Evolutionary conservation across 2,113 vertebrate genomes (phyloP), one percentile per base, ranked within the genome.

Genomic region (Pelvicachromis taeniatus): DNA sequence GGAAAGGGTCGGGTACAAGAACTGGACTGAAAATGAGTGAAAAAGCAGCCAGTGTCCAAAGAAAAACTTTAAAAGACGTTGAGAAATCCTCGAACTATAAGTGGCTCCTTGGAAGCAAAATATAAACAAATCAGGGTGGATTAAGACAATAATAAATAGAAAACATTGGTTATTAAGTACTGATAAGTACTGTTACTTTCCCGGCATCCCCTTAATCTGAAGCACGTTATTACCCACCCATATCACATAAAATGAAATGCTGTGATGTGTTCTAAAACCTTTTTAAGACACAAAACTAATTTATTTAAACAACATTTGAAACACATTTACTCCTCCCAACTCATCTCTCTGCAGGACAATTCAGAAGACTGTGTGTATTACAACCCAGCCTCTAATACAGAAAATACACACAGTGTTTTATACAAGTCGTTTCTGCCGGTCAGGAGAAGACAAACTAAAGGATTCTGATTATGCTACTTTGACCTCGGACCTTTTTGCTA

Each of bases 281-380:
- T 63, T 42, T 26, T 77, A 65, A 77, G 89, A 93, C 89, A 94
- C 83, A 92, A 88, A 93, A 88, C 75, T 85, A 63, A 88, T 93
- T 95, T 92, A 93, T 92, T 94, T 90, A 31, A 92, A 80, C 50
- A 88, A 93, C 77, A 84, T 77, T 26, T 90, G 79, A 94, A 91
- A 79, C 68, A 70, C 83, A 84, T 38, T 87, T 65, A 21, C 52
- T 84, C 23, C 17, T 26, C 13, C 68, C 14, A 42, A 52, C 35
- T 55, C 45, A 80, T 58, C 45, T 56, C 48, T 52, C 33, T 78
- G 81, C 63, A 52, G 53, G 16, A 38, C 58, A 61, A 40, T 53
- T 29, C 79, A 88, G 17, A 83, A 70, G 78, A 90, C 77, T 48
- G 31, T 61, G 77, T 42, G 23, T 80, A 68, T 77, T 78, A 87